Evolutionary conservation across 2,888 invertebrate species (phyloP), one percentile per base, ranked within the genome.

Genomic region (Lasioglossum pauxillum): DNA sequence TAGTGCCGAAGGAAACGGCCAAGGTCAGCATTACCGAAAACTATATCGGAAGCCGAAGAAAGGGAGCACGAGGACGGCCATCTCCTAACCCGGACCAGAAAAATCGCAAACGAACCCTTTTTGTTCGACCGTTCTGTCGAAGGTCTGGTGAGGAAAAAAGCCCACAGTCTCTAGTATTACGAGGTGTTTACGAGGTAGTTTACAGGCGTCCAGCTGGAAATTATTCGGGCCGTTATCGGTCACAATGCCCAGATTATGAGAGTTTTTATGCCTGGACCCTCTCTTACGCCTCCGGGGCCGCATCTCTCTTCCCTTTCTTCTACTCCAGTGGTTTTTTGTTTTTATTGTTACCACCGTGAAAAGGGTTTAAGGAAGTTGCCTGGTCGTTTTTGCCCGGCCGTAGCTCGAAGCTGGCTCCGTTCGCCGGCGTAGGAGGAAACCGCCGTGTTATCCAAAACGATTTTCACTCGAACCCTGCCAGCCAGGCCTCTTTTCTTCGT

Each of bases 111-210:
- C 69, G 78, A 85, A 86, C 87, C 89, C 83, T 86, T 82, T 88
- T 86, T 87, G 81, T 81, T 19, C 19, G 23, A 2, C 12, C 44
- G 7, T 38, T 49, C 76, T 41, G n/a, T 64, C 41, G 60, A 87
- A 78, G 60, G 73, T 69, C 38, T 35, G 69, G 53, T 41, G 64
- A 67, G 41, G 64, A 73, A 79, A 81, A 60, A 60, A 14, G 73
- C 38, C 75, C 67, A 76, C 71, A 69, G 64, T 57, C 79, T 49
- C 23, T 75, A 72, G 84, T 82, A 91, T 93, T 92, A 94, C 89
- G 92, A 92, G 81, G 89, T 88, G 85, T 92, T 93, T 92, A 92
- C 91, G 90, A 91, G 85, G 86, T 67, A 86, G 72, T 90, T 90
- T 90, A 91, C 88, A 88, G 89, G 89, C 82, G 88, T 80, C 88